Evolutionary conservation across 2,113 vertebrate genomes (phyloP).

Genomic region (Bubo scandiacus): DNA sequence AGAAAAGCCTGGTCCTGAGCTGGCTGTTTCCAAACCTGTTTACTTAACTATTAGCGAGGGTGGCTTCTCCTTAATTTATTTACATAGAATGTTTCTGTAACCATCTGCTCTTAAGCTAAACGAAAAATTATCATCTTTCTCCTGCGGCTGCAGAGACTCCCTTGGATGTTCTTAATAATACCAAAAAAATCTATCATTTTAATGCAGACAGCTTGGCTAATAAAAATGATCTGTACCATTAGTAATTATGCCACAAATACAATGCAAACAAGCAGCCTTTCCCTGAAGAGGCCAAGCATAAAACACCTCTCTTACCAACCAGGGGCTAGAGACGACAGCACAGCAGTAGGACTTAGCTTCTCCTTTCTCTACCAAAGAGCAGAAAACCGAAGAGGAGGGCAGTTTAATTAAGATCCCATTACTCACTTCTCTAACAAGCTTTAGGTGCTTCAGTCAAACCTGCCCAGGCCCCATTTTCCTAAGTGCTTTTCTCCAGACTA

Average conservation of each 20-base stretch:
- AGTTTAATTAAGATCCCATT: not conserved
- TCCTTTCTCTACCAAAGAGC: not conserved
- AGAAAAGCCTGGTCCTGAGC: constrained; percentile 11
- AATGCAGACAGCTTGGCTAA: constrained; percentile 77
- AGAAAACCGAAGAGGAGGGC: not conserved
- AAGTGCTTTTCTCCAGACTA: not conserved
- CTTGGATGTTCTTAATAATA: constrained; percentile 70
- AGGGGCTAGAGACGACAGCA: not conserved
- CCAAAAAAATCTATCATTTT: constrained; percentile 76
- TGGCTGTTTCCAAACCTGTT: constrained; percentile 19
- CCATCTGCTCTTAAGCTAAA: constrained; percentile 78
- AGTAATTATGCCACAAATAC: constrained; percentile 75
- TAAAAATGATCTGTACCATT: constrained; percentile 78
- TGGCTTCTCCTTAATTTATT: constrained; percentile 67
- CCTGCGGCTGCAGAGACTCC: constrained; percentile 52
- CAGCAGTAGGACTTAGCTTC: not conserved
- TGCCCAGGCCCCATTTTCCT: not conserved
- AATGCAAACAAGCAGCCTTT: constrained; percentile 54
- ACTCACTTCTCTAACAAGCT: not conserved
- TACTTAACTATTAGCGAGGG: constrained; percentile 42
- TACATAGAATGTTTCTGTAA: constrained; percentile 70
- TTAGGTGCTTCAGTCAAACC: not conserved
- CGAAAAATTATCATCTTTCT: constrained; percentile 74
- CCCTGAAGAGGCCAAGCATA: constrained; percentile 1
- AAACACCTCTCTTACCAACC: not conserved